Evolutionary conservation across 2,113 vertebrate species (phyloP), one percentile per base, ranked within the genome.

Genomic region (Tragulus kanchil): DNA sequence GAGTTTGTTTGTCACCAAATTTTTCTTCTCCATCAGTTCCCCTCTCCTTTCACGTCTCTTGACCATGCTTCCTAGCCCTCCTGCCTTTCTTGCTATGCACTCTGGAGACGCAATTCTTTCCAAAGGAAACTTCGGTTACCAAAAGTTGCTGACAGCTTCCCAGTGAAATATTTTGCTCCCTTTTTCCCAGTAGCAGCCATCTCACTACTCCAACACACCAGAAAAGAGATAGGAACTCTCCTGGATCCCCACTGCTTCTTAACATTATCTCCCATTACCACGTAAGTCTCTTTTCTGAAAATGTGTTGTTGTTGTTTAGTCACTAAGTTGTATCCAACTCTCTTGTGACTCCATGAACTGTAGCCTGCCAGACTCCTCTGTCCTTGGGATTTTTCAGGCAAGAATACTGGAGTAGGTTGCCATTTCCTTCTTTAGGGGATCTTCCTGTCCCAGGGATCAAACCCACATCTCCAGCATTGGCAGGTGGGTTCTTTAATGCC

Each of bases 321-420:
- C 45, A 36, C 36, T 25, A 45, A 45, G 11, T 71, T 5, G 2
- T 45, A 17, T 71, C 69, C 0, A 0, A 45, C 5, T 71, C 36
- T 36, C 23, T 71, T 71, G 69, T 0, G 0, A 25, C 3, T 71
- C 36, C 69, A 45, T 71, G 36, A 45, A 13, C 36, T 71, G 21
- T 45, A 71, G 19, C 69, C 6, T 1, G 0, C 19, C 69, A 45
- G 69, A 36, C 36, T 71, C 10, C 69, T 71, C 67, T 71, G 36
- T 7, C 36, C 69, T 23, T 1, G 36, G 36, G 36, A 71, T 45
- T 71, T 45, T 5, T 21, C 6, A 71, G 36, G 36, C 36, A 71
- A 45, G 36, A 45, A 45, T 71, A 45, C 69, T 71, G 42, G 19
- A 45, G 10, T 71, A 36, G 36, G 36, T 71, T 45, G 36, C 13